Conservation (phyloP, 2,888 invertebrate genomes). For the Mechanitis messenoides region DNA sequence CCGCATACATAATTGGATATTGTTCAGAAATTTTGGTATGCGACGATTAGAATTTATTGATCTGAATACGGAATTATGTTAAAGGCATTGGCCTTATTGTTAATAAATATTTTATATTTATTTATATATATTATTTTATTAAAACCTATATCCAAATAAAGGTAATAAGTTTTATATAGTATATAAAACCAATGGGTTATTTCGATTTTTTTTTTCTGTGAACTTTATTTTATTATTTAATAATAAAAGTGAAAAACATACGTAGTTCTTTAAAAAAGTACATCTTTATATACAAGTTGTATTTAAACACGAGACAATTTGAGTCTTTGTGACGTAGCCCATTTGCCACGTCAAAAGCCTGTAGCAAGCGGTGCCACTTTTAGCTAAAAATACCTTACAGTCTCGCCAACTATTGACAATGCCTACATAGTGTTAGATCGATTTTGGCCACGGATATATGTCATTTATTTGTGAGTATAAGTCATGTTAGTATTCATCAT, state of each 20-base stretch:
- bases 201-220: not conserved
- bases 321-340: constrained; percentile 12
- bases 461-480: no score
- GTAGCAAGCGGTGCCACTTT: constrained; percentile 11
- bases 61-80: not conserved
- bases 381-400: constrained; percentile 14
- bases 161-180: no score
- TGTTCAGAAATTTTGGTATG: not conserved
- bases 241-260: not conserved
- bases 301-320: constrained; percentile 6
- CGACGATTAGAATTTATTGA: not conserved
- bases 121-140: no score
- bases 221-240: not conserved
- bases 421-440: not conserved
- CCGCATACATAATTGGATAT: not conserved
- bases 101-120: no score
- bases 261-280: not conserved
- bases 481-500: no score
- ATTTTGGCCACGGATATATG: not conserved
- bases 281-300: not conserved
- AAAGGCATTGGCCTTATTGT: not conserved
- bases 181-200: no score
- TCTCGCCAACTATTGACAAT: constrained; percentile 1
- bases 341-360: constrained; percentile 8
- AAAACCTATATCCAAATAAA: no score